A percentile compares a stretch with the other conserved stretches of the same genome.
Evolutionary conservation across 2,113 vertebrate species (phyloP).

Genomic region (Mesocricetus auratus): DNA sequence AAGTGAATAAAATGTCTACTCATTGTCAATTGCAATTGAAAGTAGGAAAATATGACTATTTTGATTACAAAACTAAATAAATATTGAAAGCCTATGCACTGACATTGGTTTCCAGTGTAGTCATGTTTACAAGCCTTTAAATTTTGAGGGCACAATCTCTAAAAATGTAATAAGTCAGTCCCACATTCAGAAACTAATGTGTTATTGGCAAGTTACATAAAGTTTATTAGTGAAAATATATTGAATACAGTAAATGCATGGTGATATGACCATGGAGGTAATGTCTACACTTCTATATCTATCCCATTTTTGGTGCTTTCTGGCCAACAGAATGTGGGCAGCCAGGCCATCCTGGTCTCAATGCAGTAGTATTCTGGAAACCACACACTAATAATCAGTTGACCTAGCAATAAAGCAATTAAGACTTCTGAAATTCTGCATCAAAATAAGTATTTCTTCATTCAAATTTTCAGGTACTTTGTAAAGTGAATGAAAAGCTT

Average conservation of each 20-base stretch:
- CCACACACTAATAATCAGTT: background rate
- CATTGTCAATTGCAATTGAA: slow-evolving; percentile 3
- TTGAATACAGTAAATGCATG: too few species aligned
- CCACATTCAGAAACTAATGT: background rate
- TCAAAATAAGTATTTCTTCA: background rate
- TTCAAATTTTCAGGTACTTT: background rate
- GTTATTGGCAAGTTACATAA: background rate
- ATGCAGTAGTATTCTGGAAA: too few species aligned
- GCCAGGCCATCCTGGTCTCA: background rate
- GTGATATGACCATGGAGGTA: background rate
- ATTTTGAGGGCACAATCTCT: background rate
- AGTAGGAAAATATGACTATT: background rate
- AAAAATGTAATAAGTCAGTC: too few species aligned
- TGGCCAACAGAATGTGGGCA: background rate
- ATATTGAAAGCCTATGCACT: background rate
- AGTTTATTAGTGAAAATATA: too few species aligned
- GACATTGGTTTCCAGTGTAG: too few species aligned
- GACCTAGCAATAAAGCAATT: too few species aligned
- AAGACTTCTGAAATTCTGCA: background rate
- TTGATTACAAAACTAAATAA: too few species aligned
- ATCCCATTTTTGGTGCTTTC: too few species aligned
- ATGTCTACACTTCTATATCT: background rate
- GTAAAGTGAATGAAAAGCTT: background rate
- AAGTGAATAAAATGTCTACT: background rate
- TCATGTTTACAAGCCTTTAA: background rate